A percentile compares a stretch with the other conserved stretches of the same genome.
Evolutionary conservation across 1,140 invertebrate genomes (phyloP).

Genomic region (Drosophila ambigua): DNA sequence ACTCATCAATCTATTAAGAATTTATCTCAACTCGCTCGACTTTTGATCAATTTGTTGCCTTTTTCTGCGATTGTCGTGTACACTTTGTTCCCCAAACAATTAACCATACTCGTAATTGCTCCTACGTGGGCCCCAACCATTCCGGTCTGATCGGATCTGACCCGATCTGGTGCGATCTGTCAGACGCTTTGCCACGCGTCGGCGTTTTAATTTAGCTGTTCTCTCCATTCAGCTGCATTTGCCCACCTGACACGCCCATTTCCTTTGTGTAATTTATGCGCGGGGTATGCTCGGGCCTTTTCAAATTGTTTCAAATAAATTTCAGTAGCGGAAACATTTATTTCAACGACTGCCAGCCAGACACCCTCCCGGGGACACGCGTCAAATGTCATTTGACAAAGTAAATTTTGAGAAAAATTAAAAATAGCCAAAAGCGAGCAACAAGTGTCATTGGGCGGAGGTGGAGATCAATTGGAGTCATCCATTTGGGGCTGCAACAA

Average conservation of each 20-base stretch:
- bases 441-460: slow-evolving; percentile 47
- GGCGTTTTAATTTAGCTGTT: slow-evolving; percentile 62
- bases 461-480: slow-evolving; percentile 43
- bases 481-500: slow-evolving; percentile 29
- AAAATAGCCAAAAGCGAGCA: slow-evolving; percentile 38
- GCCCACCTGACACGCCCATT: slow-evolving; percentile 47
- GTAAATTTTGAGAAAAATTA: slow-evolving; percentile 23
- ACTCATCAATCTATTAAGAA: neutral
- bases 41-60: neutral
- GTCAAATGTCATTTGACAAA: slow-evolving; percentile 38
- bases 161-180: slow-evolving; percentile 28
- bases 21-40: neutral
- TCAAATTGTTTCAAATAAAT: slow-evolving; percentile 49
- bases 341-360: slow-evolving; percentile 28
- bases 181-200: slow-evolving; percentile 49
- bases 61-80: slow-evolving; percentile 41
- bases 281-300: slow-evolving; percentile 16
- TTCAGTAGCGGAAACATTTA: slow-evolving; percentile 67
- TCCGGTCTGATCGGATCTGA: slow-evolving; percentile 49
- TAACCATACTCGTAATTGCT: slow-evolving; percentile 50
- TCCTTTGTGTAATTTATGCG: slow-evolving; percentile 51
- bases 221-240: slow-evolving; percentile 6
- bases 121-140: slow-evolving; percentile 37
- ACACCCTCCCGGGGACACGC: slow-evolving; percentile 8
- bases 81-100: slow-evolving; percentile 39